Evolutionary conservation across 2,113 vertebrate genomes (phyloP).

Genomic region (Felis chaus): DNA sequence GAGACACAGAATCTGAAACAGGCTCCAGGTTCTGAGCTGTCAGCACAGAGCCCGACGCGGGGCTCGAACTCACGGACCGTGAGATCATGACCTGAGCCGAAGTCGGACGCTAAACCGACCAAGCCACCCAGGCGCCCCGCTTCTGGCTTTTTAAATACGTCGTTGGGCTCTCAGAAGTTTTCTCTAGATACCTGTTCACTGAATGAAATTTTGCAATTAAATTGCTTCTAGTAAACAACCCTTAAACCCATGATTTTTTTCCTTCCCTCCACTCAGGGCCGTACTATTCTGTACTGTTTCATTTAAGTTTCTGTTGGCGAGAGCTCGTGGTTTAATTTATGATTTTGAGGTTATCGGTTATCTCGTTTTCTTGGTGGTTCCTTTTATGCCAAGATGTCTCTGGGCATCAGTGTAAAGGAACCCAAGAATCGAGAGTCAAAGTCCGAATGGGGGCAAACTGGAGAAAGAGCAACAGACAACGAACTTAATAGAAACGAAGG

Average conservation of each 20-base stretch:
- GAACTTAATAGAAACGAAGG: not conserved
- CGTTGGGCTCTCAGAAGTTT: not conserved
- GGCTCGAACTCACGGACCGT: too few relatives aligned
- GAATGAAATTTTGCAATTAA: conserved; percentile 27
- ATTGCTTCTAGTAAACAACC: conserved; percentile 15
- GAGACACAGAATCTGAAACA: too few relatives aligned
- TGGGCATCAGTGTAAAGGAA: not conserved
- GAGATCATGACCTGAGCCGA: too few relatives aligned
- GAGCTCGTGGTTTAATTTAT: not conserved
- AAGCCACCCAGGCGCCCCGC: too few relatives aligned
- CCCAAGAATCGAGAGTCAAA: not conserved
- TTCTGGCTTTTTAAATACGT: not conserved
- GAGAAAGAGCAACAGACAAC: not conserved
- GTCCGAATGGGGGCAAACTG: not conserved
- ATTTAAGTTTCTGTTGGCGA: conserved; percentile 23
- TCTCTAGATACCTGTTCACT: not conserved
- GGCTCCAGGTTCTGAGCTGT: too few relatives aligned
- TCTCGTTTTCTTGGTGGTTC: not conserved
- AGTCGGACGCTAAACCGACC: too few relatives aligned
- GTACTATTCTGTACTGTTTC: not conserved
- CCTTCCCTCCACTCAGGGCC: not conserved
- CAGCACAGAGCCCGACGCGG: too few relatives aligned
- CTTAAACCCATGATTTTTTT: not conserved
- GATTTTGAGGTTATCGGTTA: not conserved
- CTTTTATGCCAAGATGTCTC: not conserved